Conservation (phyloP, 2,888 invertebrate genomes). For the Clistopyga incitator region DNA sequence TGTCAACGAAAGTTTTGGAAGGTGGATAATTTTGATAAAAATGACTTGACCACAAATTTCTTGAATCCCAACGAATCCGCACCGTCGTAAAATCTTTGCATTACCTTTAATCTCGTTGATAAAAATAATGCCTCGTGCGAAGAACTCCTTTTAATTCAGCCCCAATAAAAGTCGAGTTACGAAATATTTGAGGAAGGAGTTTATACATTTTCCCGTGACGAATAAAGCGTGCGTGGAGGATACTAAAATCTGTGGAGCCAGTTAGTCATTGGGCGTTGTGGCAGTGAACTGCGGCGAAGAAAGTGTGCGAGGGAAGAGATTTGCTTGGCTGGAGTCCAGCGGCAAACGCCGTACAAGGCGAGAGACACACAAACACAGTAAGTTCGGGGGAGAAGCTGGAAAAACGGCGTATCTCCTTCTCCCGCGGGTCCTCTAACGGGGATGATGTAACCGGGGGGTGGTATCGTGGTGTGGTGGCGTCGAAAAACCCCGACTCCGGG, state of each 20-base stretch:
- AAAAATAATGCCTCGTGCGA: too few relatives aligned
- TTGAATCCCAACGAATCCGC: too few relatives aligned
- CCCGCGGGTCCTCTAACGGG: slow-evolving; percentile 52
- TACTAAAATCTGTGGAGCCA: neutral
- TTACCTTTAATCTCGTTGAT: too few relatives aligned
- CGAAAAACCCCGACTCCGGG: slow-evolving; percentile 48
- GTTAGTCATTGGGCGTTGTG: slow-evolving; percentile 14
- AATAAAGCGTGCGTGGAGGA: neutral
- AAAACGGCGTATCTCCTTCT: slow-evolving; percentile 37
- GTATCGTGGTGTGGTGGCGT: slow-evolving; percentile 33
- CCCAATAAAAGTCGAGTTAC: neutral
- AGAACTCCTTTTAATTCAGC: too few relatives aligned
- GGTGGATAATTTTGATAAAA: too few relatives aligned
- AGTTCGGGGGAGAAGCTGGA: slow-evolving; percentile 40
- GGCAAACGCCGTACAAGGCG: slow-evolving; percentile 43
- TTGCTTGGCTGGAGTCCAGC: slow-evolving; percentile 54
- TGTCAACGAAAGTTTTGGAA: too few relatives aligned
- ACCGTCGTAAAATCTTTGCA: too few relatives aligned
- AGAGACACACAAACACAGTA: slow-evolving; percentile 33
- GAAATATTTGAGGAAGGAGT: too few relatives aligned
- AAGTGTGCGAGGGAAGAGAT: slow-evolving; percentile 32
- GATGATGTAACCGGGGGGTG: slow-evolving; percentile 60
- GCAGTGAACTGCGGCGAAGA: slow-evolving; percentile 13
- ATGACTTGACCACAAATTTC: too few relatives aligned
- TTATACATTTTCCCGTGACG: too few relatives aligned